Evolutionary conservation across 2,888 invertebrate genomes (phyloP).

Genomic region (Drosophila anomalata): DNA sequence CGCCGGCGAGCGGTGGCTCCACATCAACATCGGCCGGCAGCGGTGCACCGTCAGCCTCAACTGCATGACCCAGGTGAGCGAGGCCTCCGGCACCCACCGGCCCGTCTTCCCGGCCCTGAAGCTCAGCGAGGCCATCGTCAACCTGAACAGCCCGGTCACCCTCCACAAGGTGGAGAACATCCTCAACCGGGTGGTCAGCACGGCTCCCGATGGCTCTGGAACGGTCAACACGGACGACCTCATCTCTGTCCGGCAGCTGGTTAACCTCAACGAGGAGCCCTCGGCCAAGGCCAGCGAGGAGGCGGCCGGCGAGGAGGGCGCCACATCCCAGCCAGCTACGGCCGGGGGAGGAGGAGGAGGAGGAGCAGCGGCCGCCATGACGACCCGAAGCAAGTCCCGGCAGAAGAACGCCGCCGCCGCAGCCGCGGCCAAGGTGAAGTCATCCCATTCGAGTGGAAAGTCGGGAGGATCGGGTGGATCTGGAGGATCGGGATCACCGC

Average conservation of each 20-base stretch:
- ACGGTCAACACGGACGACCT: constrained; percentile 61
- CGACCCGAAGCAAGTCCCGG: constrained; percentile 63
- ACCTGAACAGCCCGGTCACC: constrained; percentile 48
- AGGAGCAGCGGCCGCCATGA: constrained; percentile 51
- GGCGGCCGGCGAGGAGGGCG: background rate
- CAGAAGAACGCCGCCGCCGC: constrained; percentile 64
- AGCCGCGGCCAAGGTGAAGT: constrained; percentile 56
- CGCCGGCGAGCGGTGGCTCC: constrained; percentile 88
- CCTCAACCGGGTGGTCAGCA: constrained; percentile 52
- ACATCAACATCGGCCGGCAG: constrained; percentile 89
- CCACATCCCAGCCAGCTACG: background rate
- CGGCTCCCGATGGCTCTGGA: constrained; percentile 46
- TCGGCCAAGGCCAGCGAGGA: constrained; percentile 8
- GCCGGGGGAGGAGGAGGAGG: constrained; percentile 7
- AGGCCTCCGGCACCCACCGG: constrained; percentile 92
- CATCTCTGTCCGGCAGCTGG: constrained; percentile 58
- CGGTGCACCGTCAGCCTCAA: constrained; percentile 91
- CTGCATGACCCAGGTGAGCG: constrained; percentile 92
- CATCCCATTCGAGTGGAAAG: background rate
- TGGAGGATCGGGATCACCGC: constrained; percentile 1
- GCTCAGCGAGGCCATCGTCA: constrained; percentile 72
- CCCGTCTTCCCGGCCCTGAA: constrained; percentile 89
- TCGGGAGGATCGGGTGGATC: background rate
- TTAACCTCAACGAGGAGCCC: constrained; percentile 53
- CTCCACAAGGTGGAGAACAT: constrained; percentile 60